These are phyloP conservation scores for Ochotona curzoniae DNA, from an alignment of 2,113 vertebrate genomes.

Conservation along the genomic window DNA sequence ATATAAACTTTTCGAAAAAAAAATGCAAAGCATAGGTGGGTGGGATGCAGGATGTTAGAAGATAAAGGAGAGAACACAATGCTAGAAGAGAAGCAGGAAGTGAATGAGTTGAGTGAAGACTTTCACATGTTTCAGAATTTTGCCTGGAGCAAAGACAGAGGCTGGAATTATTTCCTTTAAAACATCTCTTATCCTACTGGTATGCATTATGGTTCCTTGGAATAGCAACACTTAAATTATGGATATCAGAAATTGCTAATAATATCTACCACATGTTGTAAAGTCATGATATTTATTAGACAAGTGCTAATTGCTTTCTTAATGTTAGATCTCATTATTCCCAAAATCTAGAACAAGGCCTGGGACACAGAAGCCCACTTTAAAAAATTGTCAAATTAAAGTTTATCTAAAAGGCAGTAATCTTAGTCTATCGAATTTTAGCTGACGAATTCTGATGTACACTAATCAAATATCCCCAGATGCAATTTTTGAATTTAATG, in stretches of 20 bases:
- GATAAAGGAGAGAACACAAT: background rate
- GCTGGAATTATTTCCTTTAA: background rate
- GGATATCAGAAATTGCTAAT: background rate
- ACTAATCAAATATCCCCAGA: background rate
- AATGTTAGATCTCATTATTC: background rate
- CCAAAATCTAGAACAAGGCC: background rate
- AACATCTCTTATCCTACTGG: background rate
- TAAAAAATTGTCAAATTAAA: background rate
- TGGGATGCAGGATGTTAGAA: background rate
- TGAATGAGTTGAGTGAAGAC: background rate
- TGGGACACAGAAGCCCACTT: background rate
- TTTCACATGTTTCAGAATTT: background rate
- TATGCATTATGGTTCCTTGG: background rate
- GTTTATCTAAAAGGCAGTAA: background rate
- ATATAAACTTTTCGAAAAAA: conserved; percentile 8
- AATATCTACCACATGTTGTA: background rate
- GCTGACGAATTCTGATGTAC: background rate
- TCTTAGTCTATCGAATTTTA: background rate
- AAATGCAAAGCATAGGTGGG: background rate
- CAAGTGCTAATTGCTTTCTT: background rate
- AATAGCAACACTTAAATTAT: background rate
- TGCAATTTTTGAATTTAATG: background rate
- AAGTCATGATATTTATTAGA: background rate
- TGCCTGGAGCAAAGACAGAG: background rate
- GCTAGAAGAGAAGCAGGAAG: background rate